Conservation (phyloP, 2,888 invertebrate genomes). For the Nephrotoma guestfalica region DNA sequence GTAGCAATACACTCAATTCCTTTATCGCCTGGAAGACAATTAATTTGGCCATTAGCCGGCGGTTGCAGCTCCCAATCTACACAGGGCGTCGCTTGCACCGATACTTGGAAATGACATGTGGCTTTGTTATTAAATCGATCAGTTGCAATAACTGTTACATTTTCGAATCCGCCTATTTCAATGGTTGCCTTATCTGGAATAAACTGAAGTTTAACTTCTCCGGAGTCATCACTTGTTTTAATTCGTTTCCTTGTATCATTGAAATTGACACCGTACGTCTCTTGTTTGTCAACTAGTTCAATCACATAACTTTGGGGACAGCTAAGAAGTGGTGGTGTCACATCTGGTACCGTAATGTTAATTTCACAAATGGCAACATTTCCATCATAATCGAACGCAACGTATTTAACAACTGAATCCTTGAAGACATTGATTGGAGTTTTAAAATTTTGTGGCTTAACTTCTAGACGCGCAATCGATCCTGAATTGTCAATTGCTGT, state of each 20-base stretch:
- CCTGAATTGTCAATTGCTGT: constrained; percentile 92
- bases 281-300: constrained; percentile 77
- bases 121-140: constrained; percentile 82
- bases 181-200: constrained; percentile 74
- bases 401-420: constrained; percentile 85
- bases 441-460: constrained; percentile 81
- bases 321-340: constrained; percentile 77
- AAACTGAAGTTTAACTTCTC: constrained; percentile 70
- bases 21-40: constrained; percentile 65
- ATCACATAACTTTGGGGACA: constrained; percentile 92
- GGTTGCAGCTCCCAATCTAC: constrained; percentile 88
- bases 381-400: constrained; percentile 94
- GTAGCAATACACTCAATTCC: constrained; percentile 81
- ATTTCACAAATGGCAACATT: constrained; percentile 96
- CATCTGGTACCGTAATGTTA: constrained; percentile 86
- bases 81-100: constrained; percentile 85
- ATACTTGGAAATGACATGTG: constrained; percentile 83
- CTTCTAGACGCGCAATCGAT: constrained; percentile 81
- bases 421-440: constrained; percentile 79
- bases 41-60: constrained; percentile 76
- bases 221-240: constrained; percentile 76
- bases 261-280: constrained; percentile 80
- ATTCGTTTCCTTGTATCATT: constrained; percentile 76
- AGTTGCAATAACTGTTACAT: constrained; percentile 78
- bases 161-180: constrained; percentile 75